Percentiles rank a stretch among this genome's conserved stretches.
These are phyloP conservation scores for Drosophila affinis DNA, from an alignment of 2,888 invertebrate genomes.

Conservation along the genomic window DNA sequence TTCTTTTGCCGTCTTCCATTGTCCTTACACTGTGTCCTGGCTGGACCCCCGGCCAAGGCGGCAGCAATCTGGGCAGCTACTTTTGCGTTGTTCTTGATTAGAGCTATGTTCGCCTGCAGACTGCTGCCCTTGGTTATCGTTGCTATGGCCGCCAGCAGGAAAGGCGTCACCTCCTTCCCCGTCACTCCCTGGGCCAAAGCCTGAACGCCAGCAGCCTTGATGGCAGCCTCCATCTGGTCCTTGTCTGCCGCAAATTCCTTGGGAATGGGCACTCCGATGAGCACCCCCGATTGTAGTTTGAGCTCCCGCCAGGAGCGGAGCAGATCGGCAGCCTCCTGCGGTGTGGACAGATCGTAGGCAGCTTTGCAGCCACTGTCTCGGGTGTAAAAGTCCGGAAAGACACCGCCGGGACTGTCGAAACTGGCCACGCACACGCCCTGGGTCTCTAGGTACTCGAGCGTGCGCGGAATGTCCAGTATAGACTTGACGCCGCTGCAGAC, in stretches of 20 bases:
- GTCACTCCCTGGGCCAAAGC: slow-evolving; percentile 86
- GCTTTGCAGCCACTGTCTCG: slow-evolving; percentile 89
- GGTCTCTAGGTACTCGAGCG: slow-evolving; percentile 97
- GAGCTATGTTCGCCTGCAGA: slow-evolving; percentile 92
- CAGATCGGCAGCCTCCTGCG: slow-evolving; percentile 89
- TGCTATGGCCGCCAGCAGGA: slow-evolving; percentile 90
- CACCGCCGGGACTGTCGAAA: slow-evolving; percentile 86
- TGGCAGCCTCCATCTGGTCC: slow-evolving; percentile 87
- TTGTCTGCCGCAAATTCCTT: slow-evolving; percentile 86
- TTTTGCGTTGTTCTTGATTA: slow-evolving; percentile 96
- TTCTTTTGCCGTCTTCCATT: slow-evolving; percentile 11
- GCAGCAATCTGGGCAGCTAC: slow-evolving; percentile 92
- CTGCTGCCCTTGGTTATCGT: slow-evolving; percentile 92
- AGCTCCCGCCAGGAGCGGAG: slow-evolving; percentile 86
- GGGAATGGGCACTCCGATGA: slow-evolving; percentile 97
- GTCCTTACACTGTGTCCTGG: neutral
- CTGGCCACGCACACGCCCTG: slow-evolving; percentile 96
- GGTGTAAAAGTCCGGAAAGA: slow-evolving; percentile 98
- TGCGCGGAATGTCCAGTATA: slow-evolving; percentile 96
- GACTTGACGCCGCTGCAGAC: slow-evolving; percentile 98
- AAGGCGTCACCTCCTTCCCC: slow-evolving; percentile 97
- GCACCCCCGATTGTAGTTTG: slow-evolving; percentile 88
- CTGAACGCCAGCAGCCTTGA: slow-evolving; percentile 87
- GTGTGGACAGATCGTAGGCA: slow-evolving; percentile 88
- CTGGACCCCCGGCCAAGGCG: slow-evolving; percentile 77